Evolutionary conservation across 2,797 vertebrate species (phyloP).

Genomic region (Columba guinea): DNA sequence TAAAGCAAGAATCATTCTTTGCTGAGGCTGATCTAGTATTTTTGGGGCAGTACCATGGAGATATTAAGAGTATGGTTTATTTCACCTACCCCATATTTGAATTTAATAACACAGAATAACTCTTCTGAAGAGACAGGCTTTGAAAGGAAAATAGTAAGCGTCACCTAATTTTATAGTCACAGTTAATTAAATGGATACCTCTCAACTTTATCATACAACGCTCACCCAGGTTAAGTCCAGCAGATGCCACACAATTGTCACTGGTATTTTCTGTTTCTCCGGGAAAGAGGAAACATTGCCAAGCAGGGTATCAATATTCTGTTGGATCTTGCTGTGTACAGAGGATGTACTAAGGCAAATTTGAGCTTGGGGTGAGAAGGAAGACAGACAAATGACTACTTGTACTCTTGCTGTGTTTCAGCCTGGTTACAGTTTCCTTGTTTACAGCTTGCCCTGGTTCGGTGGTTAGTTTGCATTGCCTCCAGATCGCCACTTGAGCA

Average conservation of each 20-base stretch:
- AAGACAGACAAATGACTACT: neutral
- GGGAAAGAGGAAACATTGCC: neutral
- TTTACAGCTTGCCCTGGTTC: neutral
- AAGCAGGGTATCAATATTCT: neutral
- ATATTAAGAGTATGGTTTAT: neutral
- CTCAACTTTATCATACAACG: neutral
- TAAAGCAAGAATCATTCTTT: neutral
- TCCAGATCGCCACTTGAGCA: constrained; percentile 47
- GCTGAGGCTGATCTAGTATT: neutral
- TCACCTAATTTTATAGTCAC: neutral
- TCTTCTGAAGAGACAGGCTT: neutral
- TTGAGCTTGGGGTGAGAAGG: neutral
- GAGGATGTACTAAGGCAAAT: neutral
- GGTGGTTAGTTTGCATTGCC: constrained; percentile 25
- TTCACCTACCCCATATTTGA: neutral
- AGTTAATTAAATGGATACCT: neutral
- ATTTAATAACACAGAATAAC: neutral
- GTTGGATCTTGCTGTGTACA: neutral
- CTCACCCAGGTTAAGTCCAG: neutral
- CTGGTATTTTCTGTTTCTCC: neutral
- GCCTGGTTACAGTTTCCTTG: neutral
- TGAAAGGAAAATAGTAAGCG: neutral
- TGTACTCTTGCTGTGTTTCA: neutral
- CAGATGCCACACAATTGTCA: neutral
- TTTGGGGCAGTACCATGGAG: neutral